phyloP scores from a whole-genome alignment of 2,797 vertebrate genomes.

The Allobates femoralis region DNA sequence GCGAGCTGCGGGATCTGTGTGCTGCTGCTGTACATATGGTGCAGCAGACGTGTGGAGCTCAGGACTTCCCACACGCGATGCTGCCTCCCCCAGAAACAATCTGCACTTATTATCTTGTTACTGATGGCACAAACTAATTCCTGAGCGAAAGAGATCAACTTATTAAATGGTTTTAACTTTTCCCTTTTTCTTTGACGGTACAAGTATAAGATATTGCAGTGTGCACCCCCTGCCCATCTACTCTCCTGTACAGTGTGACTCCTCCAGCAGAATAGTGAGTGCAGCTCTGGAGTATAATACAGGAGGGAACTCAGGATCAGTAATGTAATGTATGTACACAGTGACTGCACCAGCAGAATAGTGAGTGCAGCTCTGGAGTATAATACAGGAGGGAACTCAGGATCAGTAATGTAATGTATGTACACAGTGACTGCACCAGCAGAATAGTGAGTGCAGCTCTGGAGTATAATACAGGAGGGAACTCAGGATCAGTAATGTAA shows the following conservation, averaged over 20 bases:
- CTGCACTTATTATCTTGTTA: conserved; percentile 56
- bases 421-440: too few relatives aligned
- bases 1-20: conserved; percentile 27
- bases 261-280: neutral
- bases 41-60: conserved; percentile 48
- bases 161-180: neutral
- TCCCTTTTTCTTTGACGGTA: neutral
- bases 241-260: too few relatives aligned
- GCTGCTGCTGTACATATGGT: conserved; percentile 56
- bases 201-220: neutral
- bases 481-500: too few relatives aligned
- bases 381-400: too few relatives aligned
- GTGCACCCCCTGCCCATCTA: neutral
- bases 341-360: too few relatives aligned
- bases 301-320: too few relatives aligned
- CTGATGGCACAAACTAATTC: conserved; percentile 33
- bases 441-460: too few relatives aligned
- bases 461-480: too few relatives aligned
- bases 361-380: too few relatives aligned
- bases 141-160: neutral
- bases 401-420: too few relatives aligned
- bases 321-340: too few relatives aligned
- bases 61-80: conserved; percentile 53
- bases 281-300: neutral
- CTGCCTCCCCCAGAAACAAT: conserved; percentile 61